Evolutionary conservation across 2,113 vertebrate genomes (phyloP).

Genomic region (Pterocles gutturalis): DNA sequence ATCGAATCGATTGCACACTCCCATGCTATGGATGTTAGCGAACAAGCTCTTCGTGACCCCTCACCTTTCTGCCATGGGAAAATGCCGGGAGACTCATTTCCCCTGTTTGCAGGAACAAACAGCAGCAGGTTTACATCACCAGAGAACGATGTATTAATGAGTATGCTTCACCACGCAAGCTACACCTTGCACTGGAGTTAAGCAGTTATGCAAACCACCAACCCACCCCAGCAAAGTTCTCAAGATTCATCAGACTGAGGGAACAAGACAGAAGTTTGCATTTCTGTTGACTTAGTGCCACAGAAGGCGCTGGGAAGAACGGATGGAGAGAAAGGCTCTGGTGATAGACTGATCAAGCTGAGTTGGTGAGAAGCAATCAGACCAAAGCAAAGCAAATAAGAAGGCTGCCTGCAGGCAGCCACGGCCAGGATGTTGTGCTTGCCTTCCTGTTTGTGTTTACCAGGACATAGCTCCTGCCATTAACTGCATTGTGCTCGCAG

Average conservation of each 20-base stretch:
- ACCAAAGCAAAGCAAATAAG: conserved; percentile 40
- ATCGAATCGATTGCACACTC: conserved; percentile 3
- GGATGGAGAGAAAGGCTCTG: neutral
- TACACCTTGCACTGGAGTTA: neutral
- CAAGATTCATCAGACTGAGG: neutral
- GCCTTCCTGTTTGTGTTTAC: conserved; percentile 36
- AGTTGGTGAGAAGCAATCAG: neutral
- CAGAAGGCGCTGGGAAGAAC: neutral
- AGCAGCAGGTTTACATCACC: neutral
- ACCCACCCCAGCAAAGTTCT: neutral
- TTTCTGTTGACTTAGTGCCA: conserved; percentile 22
- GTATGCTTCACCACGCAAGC: neutral
- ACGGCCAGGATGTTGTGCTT: neutral
- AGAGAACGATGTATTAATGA: neutral
- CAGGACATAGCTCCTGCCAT: neutral
- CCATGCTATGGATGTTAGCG: neutral
- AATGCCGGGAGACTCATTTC: neutral
- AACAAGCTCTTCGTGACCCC: conserved; percentile 18
- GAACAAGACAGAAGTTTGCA: neutral
- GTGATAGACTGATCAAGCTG: neutral
- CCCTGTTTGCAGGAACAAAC: neutral
- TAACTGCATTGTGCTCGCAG: neutral
- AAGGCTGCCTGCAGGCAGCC: neutral
- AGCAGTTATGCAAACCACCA: neutral
- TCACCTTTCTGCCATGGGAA: conserved; percentile 51